Evolutionary conservation across 2,888 invertebrate genomes (phyloP).

Genomic region (Perdita meconis): DNA sequence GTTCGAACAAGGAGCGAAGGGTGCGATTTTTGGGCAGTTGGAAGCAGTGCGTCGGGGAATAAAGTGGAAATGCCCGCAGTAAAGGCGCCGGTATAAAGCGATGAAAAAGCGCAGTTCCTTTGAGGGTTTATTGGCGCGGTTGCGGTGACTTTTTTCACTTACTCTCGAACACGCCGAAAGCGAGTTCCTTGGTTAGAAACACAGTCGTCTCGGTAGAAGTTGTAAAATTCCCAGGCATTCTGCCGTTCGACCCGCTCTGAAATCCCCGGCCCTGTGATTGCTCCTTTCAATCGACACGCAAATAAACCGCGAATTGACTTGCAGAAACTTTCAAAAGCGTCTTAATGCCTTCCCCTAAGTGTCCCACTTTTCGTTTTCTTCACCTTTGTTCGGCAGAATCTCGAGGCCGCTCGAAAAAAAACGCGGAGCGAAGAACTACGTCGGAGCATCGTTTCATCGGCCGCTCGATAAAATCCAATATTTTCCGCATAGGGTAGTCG

Average conservation of each 20-base stretch:
- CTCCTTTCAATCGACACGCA: not conserved
- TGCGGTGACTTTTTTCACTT: not conserved
- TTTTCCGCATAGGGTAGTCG: constrained; percentile 8
- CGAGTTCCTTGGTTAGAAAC: not conserved
- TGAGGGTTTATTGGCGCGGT: not conserved
- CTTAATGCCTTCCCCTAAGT: constrained; percentile 26
- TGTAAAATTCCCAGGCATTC: constrained; percentile 2
- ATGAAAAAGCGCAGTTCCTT: constrained; percentile 7
- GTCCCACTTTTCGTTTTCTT: not conserved
- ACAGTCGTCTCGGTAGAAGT: not conserved
- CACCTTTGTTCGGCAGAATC: too few relatives aligned
- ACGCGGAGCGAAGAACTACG: not conserved
- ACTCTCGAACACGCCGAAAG: not conserved
- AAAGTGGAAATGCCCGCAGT: not conserved
- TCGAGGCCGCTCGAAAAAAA: too few relatives aligned
- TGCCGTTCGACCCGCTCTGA: too few relatives aligned
- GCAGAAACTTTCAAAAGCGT: not conserved
- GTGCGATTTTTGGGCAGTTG: too few relatives aligned
- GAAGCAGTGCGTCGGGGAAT: too few relatives aligned
- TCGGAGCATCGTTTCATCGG: constrained; percentile 3
- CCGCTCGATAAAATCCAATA: constrained; percentile 37
- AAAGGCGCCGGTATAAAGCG: not conserved
- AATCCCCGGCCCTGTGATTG: not conserved
- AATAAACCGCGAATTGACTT: constrained; percentile 23
- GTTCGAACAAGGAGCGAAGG: too few relatives aligned